phyloP scores from a whole-genome alignment of 2,113 vertebrate species.

The Poeciliopsis occidentalis region DNA sequence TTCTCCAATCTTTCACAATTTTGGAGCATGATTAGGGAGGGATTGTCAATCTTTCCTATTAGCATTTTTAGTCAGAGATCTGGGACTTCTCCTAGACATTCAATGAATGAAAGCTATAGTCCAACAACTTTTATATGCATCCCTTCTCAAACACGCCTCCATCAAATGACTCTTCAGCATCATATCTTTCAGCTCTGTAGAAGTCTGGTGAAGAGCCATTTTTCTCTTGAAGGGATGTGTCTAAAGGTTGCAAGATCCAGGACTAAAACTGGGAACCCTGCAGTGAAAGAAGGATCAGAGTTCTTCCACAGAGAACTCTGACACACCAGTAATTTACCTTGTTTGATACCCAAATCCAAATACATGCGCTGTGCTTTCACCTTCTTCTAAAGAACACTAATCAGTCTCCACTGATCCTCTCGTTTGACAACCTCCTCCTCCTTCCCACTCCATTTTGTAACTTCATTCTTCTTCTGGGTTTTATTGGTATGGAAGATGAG shows the following conservation, averaged over 20 bases:
- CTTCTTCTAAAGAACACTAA: background rate
- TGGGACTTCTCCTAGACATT: no score
- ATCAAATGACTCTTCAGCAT: no score
- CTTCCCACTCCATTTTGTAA: constrained; percentile 19
- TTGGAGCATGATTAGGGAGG: no score
- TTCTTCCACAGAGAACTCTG: background rate
- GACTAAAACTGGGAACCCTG: no score
- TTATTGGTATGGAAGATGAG: constrained; percentile 43
- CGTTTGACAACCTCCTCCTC: background rate
- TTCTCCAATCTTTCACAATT: background rate
- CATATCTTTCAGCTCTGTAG: no score
- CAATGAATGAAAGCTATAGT: constrained; percentile 1
- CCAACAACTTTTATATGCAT: constrained; percentile 15
- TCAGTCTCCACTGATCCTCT: constrained; percentile 39
- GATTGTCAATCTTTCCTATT: no score
- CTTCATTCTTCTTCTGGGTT: constrained; percentile 39
- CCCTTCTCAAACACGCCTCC: no score
- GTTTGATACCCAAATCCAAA: constrained; percentile 6
- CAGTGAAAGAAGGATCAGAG: background rate
- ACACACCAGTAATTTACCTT: background rate
- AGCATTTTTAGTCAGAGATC: no score
- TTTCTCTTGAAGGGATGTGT: no score
- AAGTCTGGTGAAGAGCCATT: no score
- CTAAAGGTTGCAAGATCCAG: no score
- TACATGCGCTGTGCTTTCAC: background rate